Conservation (phyloP, 2,888 invertebrate genomes). For the Oxyscelio sp. region DNA sequence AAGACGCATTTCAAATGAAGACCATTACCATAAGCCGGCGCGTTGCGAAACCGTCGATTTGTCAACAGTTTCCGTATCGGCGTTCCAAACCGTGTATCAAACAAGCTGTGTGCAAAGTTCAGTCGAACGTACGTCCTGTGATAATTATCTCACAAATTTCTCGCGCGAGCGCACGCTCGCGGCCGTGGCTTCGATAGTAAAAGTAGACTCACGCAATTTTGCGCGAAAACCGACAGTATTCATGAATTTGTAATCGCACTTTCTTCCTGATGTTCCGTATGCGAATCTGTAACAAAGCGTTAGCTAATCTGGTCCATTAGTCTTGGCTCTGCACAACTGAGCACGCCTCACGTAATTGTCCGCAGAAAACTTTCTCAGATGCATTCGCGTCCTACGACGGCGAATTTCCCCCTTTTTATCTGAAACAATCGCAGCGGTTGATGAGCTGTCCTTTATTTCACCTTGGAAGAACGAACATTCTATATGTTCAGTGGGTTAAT, state of each 20-base stretch:
- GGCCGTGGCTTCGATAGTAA: conserved; percentile 39
- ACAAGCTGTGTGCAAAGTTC: conserved; percentile 37
- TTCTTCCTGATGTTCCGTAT: conserved; percentile 39
- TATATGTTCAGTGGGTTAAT: too few species aligned
- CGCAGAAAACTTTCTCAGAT: conserved; percentile 42
- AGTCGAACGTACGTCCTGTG: conserved; percentile 5
- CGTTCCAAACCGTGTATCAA: background rate
- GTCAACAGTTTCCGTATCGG: conserved; percentile 32
- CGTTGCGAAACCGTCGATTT: conserved; percentile 13
- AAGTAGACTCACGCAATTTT: conserved; percentile 29
- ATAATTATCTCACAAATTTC: conserved; percentile 32
- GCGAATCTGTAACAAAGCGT: conserved; percentile 38
- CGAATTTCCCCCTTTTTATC: conserved; percentile 33
- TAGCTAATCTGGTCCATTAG: conserved; percentile 58
- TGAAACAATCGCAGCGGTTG: conserved; percentile 8
- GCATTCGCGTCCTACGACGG: background rate
- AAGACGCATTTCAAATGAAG: background rate
- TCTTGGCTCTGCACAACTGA: conserved; percentile 40
- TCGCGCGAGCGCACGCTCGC: conserved; percentile 3
- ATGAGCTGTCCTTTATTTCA: too few species aligned
- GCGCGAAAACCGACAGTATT: conserved; percentile 2
- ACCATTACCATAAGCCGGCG: background rate
- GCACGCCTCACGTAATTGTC: conserved; percentile 10
- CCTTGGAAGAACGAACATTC: too few species aligned
- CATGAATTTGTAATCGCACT: conserved; percentile 49